Percentiles rank a stretch among this genome's conserved stretches.
These are phyloP conservation scores for Lasiommata megera DNA, from an alignment of 2,888 invertebrate genomes.

Conservation along the genomic window DNA sequence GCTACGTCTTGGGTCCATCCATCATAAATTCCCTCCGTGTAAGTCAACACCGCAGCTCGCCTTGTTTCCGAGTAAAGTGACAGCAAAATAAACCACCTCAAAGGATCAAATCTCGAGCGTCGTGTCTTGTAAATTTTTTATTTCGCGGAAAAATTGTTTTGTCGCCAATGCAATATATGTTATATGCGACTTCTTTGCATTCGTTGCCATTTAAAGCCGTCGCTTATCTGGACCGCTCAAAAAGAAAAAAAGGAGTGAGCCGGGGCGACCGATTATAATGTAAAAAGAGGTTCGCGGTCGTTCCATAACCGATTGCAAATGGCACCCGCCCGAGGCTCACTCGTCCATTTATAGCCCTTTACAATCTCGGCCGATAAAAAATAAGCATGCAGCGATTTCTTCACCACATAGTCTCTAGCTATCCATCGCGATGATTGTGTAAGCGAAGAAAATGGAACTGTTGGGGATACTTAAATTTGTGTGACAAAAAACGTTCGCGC, in stretches of 20 bases:
- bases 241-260: conserved; percentile 65
- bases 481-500: conserved; percentile 46
- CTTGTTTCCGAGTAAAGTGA: conserved; percentile 21
- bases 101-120: not conserved
- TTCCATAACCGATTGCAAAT: conserved; percentile 81
- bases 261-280: conserved; percentile 75
- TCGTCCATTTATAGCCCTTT: conserved; percentile 73
- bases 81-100: conserved; percentile 12
- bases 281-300: conserved; percentile 77
- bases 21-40: conserved; percentile 37
- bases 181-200: conserved; percentile 48
- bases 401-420: conserved; percentile 59
- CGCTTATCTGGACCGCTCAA: conserved; percentile 48
- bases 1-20: conserved; percentile 37
- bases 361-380: conserved; percentile 76
- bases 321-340: conserved; percentile 67
- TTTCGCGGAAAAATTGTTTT: conserved; percentile 5
- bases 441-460: conserved; percentile 54
- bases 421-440: conserved; percentile 48
- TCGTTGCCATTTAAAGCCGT: conserved; percentile 36
- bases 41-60: conserved; percentile 33
- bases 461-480: conserved; percentile 51
- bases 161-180: conserved; percentile 34
- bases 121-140: not conserved
- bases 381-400: conserved; percentile 66